Percentiles rank a stretch among this genome's conserved stretches.
Conservation (phyloP, 1,140 invertebrate genomes). For the Cyrtorhinus lividipennis region DNA sequence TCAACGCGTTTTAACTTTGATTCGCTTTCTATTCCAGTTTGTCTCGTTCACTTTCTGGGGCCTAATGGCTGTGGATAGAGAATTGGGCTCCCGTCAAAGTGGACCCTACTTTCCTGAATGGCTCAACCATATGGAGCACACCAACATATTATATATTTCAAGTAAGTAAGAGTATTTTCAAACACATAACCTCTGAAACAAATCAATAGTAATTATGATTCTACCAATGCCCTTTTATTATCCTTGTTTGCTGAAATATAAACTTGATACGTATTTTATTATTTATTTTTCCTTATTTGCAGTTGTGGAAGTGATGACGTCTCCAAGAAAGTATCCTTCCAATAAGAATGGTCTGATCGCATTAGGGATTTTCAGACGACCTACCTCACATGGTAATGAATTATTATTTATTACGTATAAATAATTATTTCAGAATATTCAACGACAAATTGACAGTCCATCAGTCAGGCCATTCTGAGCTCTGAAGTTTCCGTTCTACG, state of each 20-base stretch:
- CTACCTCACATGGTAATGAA: not conserved
- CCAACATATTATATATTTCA: constrained; percentile 57
- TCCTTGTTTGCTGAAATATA: too few relatives aligned
- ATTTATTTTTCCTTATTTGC: not conserved
- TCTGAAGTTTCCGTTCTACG: too few relatives aligned
- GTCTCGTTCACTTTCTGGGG: constrained; percentile 77
- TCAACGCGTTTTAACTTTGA: not conserved
- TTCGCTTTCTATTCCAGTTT: constrained; percentile 42
- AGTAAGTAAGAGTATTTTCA: too few relatives aligned
- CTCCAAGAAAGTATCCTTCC: not conserved
- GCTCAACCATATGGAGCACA: constrained; percentile 83
- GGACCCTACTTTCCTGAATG: constrained; percentile 66
- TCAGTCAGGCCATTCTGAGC: too few relatives aligned
- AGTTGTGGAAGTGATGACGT: not conserved
- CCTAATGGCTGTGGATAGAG: constrained; percentile 67
- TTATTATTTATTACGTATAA: too few relatives aligned
- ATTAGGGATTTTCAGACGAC: not conserved
- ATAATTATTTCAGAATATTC: too few relatives aligned
- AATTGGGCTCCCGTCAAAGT: constrained; percentile 61
- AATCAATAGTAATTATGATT: too few relatives aligned
- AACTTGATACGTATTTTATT: too few relatives aligned
- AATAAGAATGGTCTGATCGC: not conserved
- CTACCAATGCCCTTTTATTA: too few relatives aligned
- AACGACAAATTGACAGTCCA: too few relatives aligned
- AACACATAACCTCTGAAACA: too few relatives aligned